Percentiles rank a stretch among this genome's conserved stretches.
phyloP scores from a whole-genome alignment of 2,888 invertebrate species.

The Cosmia trapezina region DNA sequence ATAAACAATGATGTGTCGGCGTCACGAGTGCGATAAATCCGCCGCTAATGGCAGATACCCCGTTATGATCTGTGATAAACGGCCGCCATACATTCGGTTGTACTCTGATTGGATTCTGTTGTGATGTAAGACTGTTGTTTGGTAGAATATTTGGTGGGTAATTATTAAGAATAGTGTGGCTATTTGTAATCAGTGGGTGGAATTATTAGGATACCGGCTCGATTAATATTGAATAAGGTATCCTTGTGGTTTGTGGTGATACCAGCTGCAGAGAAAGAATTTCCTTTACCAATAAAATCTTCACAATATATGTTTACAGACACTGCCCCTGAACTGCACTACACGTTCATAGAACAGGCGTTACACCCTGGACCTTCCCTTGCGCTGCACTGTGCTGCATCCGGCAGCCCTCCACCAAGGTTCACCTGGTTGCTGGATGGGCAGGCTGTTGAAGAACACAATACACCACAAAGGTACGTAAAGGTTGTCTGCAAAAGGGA shows the following conservation, averaged over 20 bases:
- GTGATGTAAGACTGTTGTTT: conserved; percentile 66
- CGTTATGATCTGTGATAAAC: conserved; percentile 74
- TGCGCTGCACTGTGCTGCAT: conserved; percentile 95
- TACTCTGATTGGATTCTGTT: conserved; percentile 82
- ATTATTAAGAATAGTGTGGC: conserved; percentile 3
- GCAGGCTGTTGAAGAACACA: conserved; percentile 90
- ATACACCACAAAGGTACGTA: conserved; percentile 80
- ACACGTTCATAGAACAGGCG: conserved; percentile 95
- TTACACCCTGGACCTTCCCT: conserved; percentile 92
- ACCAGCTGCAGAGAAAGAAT: background rate
- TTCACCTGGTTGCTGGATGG: conserved; percentile 94
- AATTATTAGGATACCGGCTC: background rate
- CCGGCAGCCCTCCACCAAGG: conserved; percentile 95
- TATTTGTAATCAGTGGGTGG: conserved; percentile 15
- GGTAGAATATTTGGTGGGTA: conserved; percentile 23
- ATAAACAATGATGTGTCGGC: conserved; percentile 57
- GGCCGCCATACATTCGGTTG: conserved; percentile 70
- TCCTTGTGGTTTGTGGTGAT: background rate
- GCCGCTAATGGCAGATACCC: conserved; percentile 65
- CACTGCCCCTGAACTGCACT: conserved; percentile 95
- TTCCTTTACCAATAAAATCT: background rate
- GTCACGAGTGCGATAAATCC: conserved; percentile 59
- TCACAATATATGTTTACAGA: conserved; percentile 86
- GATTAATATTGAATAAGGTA: background rate
- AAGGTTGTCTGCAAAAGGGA: background rate